These are phyloP conservation scores for Philopotamus ludificatus DNA, from an alignment of 1,140 invertebrate species.

Conservation along the genomic window DNA sequence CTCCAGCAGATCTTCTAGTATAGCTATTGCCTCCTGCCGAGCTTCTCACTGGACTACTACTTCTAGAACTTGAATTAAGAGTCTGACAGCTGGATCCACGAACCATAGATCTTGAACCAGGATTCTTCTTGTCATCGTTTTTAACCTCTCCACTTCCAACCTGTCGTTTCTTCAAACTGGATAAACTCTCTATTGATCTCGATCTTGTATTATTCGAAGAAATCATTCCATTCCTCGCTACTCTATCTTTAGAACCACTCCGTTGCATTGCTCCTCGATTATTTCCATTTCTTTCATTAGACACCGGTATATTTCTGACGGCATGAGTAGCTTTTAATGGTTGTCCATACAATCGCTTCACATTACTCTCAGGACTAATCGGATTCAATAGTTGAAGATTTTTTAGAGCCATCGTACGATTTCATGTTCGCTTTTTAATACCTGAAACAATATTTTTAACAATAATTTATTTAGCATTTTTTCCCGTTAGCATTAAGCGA, in stretches of 20 bases:
- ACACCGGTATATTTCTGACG: neutral
- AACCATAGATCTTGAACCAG: conserved; percentile 10
- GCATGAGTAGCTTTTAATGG: conserved; percentile 15
- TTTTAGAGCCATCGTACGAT: conserved; percentile 24
- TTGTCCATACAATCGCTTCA: neutral
- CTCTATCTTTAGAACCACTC: neutral
- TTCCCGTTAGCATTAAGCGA: neutral
- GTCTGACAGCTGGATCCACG: conserved; percentile 25
- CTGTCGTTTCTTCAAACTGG: conserved; percentile 12
- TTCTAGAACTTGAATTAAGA: conserved; percentile 8
- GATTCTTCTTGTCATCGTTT: neutral
- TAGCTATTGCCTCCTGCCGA: conserved; percentile 17
- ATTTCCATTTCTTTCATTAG: neutral
- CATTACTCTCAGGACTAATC: conserved; percentile 21
- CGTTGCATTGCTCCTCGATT: neutral
- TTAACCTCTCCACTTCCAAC: conserved; percentile 1
- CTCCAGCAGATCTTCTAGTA: conserved; percentile 34
- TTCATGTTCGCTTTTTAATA: neutral
- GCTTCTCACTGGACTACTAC: conserved; percentile 19
- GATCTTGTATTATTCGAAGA: neutral
- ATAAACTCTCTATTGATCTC: conserved; percentile 29
- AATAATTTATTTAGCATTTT: neutral
- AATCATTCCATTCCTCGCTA: conserved; percentile 1
- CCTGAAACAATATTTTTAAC: neutral
- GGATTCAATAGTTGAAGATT: conserved; percentile 31